Evolutionary conservation across 1,140 invertebrate genomes (phyloP).

Genomic region (Bombyx mandarina): DNA sequence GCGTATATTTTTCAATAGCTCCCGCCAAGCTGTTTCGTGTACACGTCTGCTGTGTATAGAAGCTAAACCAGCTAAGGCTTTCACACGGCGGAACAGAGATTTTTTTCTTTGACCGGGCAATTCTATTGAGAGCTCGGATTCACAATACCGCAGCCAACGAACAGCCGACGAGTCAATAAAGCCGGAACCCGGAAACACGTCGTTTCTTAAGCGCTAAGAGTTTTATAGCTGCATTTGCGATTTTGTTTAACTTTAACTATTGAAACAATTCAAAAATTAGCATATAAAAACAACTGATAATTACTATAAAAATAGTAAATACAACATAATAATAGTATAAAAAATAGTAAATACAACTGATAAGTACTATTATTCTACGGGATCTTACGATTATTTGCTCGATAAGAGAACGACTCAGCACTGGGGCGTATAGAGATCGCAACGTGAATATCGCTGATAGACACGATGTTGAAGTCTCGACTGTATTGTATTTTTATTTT

Average conservation of each 20-base stretch:
- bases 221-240: slow-evolving; percentile 7
- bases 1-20: slow-evolving; percentile 23
- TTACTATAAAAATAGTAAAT: too few species aligned
- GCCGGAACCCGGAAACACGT: slow-evolving; percentile 17
- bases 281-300: too few species aligned
- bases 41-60: slow-evolving; percentile 18
- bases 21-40: slow-evolving; percentile 19
- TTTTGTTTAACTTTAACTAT: slow-evolving; percentile 1
- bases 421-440: too few species aligned
- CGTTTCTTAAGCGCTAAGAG: slow-evolving; percentile 1
- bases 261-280: too few species aligned
- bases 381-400: too few species aligned
- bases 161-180: slow-evolving; percentile 29
- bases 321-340: too few species aligned
- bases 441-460: too few species aligned
- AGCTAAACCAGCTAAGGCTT: slow-evolving; percentile 35
- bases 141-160: slow-evolving; percentile 33
- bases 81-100: slow-evolving; percentile 32
- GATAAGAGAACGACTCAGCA: too few species aligned
- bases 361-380: too few species aligned
- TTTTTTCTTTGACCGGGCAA: slow-evolving; percentile 34
- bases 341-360: too few species aligned
- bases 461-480: too few species aligned
- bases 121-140: slow-evolving; percentile 38
- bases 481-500: too few species aligned